Evolutionary conservation across 1,140 invertebrate species (phyloP), one percentile per base, ranked within the genome.

Genomic region (Helicoverpa zea): DNA sequence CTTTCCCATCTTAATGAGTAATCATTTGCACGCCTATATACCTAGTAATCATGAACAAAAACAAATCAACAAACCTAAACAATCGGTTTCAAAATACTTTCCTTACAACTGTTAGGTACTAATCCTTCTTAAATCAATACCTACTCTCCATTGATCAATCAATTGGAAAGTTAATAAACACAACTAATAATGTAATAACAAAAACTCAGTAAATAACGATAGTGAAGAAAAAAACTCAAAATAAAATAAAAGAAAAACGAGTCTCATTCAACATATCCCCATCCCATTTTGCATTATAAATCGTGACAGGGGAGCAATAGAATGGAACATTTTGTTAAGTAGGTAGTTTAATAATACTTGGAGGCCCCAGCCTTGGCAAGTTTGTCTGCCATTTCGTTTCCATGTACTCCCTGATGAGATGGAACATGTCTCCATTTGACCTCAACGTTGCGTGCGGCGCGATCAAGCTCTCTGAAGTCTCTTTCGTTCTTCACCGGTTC

Each of bases 301-400:
- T 43, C 35, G n/a, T 43, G 35, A 43, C 35, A 9, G 35, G 35
- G 35, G 35, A 43, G 35, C 35, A 35, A 63, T 13, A 29, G 59
- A 30, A 63, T 14, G 13, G 11, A 30, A 14, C 5, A 13, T 11
- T 2, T 61, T 23, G 4, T 63, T 63, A 23, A 23, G 16, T 29
- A n/a, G 13, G 16, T 29, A n/a, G 13, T 66, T 47, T 68, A 70
- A 70, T 68, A 18, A 52, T 95, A 95, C 80, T 81, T 87, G 54
- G 89, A 84, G 13, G 96, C 96, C 7, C 96, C 96, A 74, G 95
- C 90, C 86, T 97, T 97, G 11, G 99, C 99, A 43, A 99, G 92
- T 88, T 96, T 94, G 93, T 99, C 98, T 23, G 98, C 99, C 94
- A 96, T 96, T 96, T 99, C 98, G 95, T 99, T 99, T 4, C 98